Evolutionary conservation across 2,113 vertebrate genomes (phyloP), one percentile per base, ranked within the genome.

Genomic region (Tenebrosternarchus preto): DNA sequence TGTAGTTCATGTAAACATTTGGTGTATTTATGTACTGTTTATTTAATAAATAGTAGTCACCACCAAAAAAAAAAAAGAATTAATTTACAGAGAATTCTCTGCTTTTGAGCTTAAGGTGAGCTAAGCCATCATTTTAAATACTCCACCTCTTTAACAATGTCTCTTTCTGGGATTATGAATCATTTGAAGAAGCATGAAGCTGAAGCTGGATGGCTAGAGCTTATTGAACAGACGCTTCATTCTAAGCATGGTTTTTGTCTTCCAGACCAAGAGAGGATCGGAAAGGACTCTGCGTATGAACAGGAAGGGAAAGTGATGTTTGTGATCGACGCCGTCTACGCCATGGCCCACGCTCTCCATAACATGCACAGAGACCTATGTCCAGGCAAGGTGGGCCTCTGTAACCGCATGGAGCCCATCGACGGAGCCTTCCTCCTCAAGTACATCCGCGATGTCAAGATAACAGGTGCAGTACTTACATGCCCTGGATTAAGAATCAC

Each of bases 291-390:
- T 0, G 88, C 93, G 0, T 99, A 98, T 0, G 97, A 99, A 85
- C 97, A 99, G 90, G 97, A 99, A 83, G 97, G 97, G 76, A 99
- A 99, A 84, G 97, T 98, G 46, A 97, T 98, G 87, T 98, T 99
- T 31, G 97, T 99, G 66, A 98, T 99, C 0, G 97, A 99, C 0
- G 97, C 97, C 0, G 97, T 99, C 60, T 99, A 98, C 0, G 93
- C 96, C 76, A 98, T 98, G 97, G 97, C 97, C 16, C 96, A 98
- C 0, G 97, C 95, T 0, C 94, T 99, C 78, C 96, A 99, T 82
- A 95, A 94, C 85, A 98, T 99, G 96, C 96, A 99, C 90, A 94
- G 92, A 69, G 94, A 95, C 81, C 91, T 99, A 59, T 99, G 97
- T 79, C 95, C 95, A 0, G 96, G 95, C 64, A 96, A 93, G 16